Conservation (phyloP, 2,113 vertebrate genomes). For the Cyanocitta stelleri region DNA sequence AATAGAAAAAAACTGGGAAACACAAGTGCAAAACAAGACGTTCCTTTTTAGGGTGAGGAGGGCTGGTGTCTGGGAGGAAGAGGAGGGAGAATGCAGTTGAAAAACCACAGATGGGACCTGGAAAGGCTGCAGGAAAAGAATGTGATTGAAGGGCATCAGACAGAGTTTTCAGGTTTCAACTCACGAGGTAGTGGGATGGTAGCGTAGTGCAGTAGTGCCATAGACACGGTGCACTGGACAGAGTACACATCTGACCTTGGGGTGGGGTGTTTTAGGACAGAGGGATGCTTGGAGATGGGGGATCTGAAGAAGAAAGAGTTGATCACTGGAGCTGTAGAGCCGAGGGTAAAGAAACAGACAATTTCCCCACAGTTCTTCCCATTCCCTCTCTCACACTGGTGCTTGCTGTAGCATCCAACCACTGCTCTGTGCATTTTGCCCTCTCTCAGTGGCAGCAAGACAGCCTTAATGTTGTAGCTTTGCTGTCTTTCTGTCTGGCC, state of each 20-base stretch:
- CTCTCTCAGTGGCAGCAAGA: not conserved
- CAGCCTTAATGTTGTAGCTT: not conserved
- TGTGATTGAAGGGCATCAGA: not conserved
- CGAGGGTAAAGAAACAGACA: not conserved
- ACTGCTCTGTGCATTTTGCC: not conserved
- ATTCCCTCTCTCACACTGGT: not conserved
- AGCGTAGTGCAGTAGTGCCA: too few species aligned
- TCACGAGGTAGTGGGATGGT: not conserved
- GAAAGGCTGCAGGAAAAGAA: not conserved
- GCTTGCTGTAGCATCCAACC: not conserved
- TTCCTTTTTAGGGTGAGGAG: not conserved
- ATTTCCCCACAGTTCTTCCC: not conserved
- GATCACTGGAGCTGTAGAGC: not conserved
- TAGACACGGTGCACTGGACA: not conserved
- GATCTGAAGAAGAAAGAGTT: not conserved
- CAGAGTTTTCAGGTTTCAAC: not conserved
- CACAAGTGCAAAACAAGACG: not conserved
- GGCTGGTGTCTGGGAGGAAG: not conserved
- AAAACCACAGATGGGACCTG: not conserved
- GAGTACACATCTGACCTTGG: not conserved
- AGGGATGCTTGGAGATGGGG: not conserved
- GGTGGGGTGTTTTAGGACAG: not conserved
- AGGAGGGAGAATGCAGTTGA: not conserved
- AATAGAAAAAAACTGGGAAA: not conserved
- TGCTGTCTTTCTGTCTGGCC: not conserved